Evolutionary conservation across 2,113 vertebrate species (phyloP), one percentile per base, ranked within the genome.

Genomic region (Oophaga pumilio): DNA sequence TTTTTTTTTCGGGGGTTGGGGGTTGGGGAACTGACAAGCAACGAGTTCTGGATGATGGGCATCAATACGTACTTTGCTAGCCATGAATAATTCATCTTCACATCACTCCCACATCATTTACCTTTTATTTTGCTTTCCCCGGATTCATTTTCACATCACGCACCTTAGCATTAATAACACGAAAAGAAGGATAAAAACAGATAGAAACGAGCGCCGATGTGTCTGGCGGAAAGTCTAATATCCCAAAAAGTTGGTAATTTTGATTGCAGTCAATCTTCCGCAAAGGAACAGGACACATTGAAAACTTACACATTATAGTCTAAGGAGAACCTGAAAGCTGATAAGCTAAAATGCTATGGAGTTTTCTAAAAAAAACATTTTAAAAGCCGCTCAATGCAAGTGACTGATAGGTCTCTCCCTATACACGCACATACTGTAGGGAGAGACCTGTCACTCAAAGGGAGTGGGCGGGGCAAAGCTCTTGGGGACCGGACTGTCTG

Each of bases 31-130:
- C 89, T 89, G 53, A 87, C 28, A 60, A 59, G 64, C 91, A 90
- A 90, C 89, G 89, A 89, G 89, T n/a, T 43, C 73, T 90, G 87
- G 64, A 0, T 88, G 91, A 89, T 71, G 89, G 89, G 90, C 87
- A 88, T 90, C 87, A 85, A 88, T 89, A 56, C 90, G 76, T 20
- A 0, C 8, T 13, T 90, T 90, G 89, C 91, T 90, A 89, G 88
- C 59, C 86, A 93, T 93, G 92, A 93, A 94, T 89, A 91, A 91
- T 93, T 93, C 91, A 93, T 91, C 11, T 79, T 43, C 89, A 88
- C 89, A 91, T 91, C 90, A 86, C 90, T 92, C 91, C 89, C 91
- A 89, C 91, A 89, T 90, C 90, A 77, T 90, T 92, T 91, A 91
- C 90, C 91, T 90, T 92, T 91, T 88, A 88, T 93, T 85, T 89